These are phyloP conservation scores for Drosophila nikananu DNA, from an alignment of 1,140 invertebrate genomes.

Conservation along the genomic window DNA sequence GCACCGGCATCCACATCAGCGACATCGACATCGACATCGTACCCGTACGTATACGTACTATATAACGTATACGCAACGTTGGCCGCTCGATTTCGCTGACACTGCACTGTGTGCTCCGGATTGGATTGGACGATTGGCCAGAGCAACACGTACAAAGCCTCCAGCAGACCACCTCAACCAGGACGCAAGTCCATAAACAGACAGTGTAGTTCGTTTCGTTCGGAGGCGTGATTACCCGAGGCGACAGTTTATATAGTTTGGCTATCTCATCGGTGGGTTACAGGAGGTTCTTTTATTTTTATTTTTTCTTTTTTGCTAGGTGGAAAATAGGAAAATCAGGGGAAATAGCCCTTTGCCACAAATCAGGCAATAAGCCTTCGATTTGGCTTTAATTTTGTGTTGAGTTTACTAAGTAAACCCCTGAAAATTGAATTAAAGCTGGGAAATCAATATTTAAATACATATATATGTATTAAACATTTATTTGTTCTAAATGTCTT, in stretches of 20 bases:
- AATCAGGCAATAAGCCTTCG: background rate
- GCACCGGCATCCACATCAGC: slow-evolving; percentile 52
- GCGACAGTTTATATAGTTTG: slow-evolving; percentile 39
- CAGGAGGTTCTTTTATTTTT: background rate
- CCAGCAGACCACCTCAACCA: slow-evolving; percentile 1
- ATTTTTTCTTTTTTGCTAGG: background rate
- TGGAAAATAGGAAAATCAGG: slow-evolving; percentile 16
- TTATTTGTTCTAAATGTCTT: no score
- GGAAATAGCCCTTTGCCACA: slow-evolving; percentile 9
- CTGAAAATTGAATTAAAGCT: background rate
- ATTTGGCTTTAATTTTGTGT: background rate
- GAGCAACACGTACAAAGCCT: slow-evolving; percentile 41
- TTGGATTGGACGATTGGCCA: slow-evolving; percentile 28
- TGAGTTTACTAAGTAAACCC: background rate
- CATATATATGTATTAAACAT: no score
- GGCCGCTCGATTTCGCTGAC: slow-evolving; percentile 34
- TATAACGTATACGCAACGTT: slow-evolving; percentile 38
- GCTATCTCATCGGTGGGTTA: slow-evolving; percentile 11
- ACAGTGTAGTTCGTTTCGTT: slow-evolving; percentile 9
- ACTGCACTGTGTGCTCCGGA: slow-evolving; percentile 12
- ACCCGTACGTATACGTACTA: slow-evolving; percentile 11
- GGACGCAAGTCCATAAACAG: slow-evolving; percentile 1
- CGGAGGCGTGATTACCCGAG: slow-evolving; percentile 37
- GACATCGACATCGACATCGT: slow-evolving; percentile 12
- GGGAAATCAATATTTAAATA: background rate